phyloP scores from a whole-genome alignment of 2,888 invertebrate genomes.

The Tenthredo notha region DNA sequence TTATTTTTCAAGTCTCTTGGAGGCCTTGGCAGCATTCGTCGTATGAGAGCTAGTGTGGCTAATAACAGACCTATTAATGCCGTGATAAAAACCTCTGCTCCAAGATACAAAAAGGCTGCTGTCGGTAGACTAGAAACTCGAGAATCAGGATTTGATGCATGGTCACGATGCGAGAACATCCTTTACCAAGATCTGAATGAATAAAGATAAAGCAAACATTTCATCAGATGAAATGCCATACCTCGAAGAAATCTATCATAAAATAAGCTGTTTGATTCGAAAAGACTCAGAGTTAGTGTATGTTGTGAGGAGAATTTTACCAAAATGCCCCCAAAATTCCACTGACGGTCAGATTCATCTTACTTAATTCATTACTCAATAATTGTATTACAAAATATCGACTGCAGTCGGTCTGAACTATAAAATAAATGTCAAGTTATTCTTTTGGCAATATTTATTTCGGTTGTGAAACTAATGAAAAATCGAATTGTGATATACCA shows the following conservation, averaged over 20 bases:
- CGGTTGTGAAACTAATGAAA: not conserved
- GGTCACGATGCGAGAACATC: conserved; percentile 67
- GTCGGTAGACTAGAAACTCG: conserved; percentile 65
- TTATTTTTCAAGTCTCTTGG: conserved; percentile 72
- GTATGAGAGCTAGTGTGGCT: conserved; percentile 65
- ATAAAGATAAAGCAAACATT: not conserved
- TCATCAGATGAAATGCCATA: not conserved
- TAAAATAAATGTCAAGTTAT: not conserved
- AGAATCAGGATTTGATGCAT: conserved; percentile 57
- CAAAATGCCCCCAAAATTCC: not conserved
- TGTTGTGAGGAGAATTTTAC: not conserved
- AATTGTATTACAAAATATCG: not conserved
- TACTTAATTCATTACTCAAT: not conserved
- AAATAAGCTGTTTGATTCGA: not conserved
- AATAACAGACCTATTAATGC: conserved; percentile 65
- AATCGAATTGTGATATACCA: not conserved
- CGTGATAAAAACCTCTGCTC: conserved; percentile 69
- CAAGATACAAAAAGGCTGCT: conserved; percentile 68
- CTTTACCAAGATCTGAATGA: conserved; percentile 65
- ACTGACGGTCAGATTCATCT: no score
- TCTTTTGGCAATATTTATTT: not conserved
- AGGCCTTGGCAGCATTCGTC: conserved; percentile 72
- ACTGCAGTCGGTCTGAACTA: not conserved
- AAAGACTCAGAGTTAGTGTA: not conserved
- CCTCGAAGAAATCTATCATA: not conserved